Evolutionary conservation across 2,888 invertebrate genomes (phyloP).

Genomic region (Terebella lapidaria): DNA sequence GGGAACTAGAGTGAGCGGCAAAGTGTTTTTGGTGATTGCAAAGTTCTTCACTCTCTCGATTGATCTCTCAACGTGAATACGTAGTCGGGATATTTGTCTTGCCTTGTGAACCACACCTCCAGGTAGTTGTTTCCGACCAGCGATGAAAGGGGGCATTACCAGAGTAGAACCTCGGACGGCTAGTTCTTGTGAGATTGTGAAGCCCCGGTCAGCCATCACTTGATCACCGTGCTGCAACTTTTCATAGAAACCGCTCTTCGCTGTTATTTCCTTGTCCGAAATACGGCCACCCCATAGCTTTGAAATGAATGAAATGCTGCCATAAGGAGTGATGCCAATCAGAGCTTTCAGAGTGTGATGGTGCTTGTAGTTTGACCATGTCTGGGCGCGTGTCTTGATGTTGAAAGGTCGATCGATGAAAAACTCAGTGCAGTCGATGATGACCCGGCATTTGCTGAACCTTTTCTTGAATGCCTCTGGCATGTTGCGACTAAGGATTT

Average conservation of each 20-base stretch:
- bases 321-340: background rate
- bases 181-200: background rate
- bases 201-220: slow-evolving; percentile 5
- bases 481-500: background rate
- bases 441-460: background rate
- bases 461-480: background rate
- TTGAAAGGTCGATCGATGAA: background rate
- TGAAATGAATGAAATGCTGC: background rate
- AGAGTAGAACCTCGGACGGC: background rate
- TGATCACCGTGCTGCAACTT: background rate
- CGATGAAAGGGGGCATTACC: background rate
- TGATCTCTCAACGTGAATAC: slow-evolving; percentile 7
- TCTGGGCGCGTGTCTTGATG: background rate
- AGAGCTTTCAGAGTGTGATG: background rate
- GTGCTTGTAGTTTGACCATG: background rate
- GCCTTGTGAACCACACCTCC: background rate
- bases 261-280: slow-evolving; percentile 1
- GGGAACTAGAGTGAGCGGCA: too few species aligned
- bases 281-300: background rate
- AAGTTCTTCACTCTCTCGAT: slow-evolving; percentile 6
- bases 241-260: background rate
- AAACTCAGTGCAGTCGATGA: background rate
- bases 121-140: background rate
- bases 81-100: background rate
- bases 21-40: too few species aligned